Base-by-base conservation (phyloP, 2,113 vertebrate species). In the Patagioenas fasciata region DNA sequence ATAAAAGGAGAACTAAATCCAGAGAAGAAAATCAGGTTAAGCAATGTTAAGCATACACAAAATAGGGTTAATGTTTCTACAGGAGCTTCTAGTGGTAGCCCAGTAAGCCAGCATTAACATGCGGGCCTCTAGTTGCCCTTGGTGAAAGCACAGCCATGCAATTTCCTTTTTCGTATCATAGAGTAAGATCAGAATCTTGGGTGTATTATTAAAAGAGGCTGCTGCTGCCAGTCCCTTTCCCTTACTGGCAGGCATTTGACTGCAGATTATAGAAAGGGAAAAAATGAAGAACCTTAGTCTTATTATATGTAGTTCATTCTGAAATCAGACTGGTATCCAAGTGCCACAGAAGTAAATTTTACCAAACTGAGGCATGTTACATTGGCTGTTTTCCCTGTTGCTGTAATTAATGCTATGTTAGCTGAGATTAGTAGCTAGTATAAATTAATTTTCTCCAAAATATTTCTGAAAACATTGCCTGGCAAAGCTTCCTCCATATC, bases 51-150 rank as follows among this genome's bases (percentile, higher is more conserved):
- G 17, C 10, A 17, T 53, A 70, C 15, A 42, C 13, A 51, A 74
- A 28, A 28, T 23, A 48, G n/a, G 9, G 40, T 57, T 75, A 65
- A 47, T 58, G 53, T 58, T 94, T 80, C 88, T 50, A 10, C 38
- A 69, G 60, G 44, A 66, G 44, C 21, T 62, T 65, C 32, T 36
- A 13, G 34, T 17, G 50, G 48, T 56, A 78, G 57, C 60, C 17
- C 29, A 77, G 29, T n/a, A 29, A 91, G 53, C 7, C 34, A 26
- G 15, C 1, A 0, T 44, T 69, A 53, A 34, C 3, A 0, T 3
- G 5, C 24, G 26, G 56, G 25, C 56, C 51, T 73, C 62, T 56
- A 47, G 64, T 31, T 85, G 34, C 34, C 44, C 24, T 71, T 64
- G 34, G 32, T 81, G 71, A 88, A 77, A 60, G 32, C n/a, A 28